phyloP scores from a whole-genome alignment of 2,888 invertebrate species.

The Eilema depressum region DNA sequence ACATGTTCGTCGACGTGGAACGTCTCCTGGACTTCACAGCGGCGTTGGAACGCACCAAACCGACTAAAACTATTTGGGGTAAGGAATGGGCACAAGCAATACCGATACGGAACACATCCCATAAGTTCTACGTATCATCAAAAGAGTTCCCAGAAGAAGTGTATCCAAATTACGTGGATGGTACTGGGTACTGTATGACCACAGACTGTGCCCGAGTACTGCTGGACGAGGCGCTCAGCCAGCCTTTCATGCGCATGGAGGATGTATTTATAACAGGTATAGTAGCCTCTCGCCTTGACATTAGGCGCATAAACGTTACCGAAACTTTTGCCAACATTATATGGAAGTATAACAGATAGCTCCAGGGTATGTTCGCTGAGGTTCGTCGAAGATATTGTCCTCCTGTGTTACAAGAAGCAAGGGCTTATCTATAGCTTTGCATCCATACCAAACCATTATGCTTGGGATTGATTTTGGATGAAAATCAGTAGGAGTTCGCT shows the following conservation, averaged over 20 bases:
- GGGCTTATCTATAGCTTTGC: too few species aligned
- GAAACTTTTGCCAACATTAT: not conserved
- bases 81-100: slow-evolving; percentile 94
- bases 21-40: slow-evolving; percentile 90
- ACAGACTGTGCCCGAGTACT: slow-evolving; percentile 91
- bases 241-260: slow-evolving; percentile 93
- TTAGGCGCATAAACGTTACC: slow-evolving; percentile 83
- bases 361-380: too few species aligned
- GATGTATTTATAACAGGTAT: slow-evolving; percentile 97
- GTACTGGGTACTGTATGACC: slow-evolving; percentile 95
- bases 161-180: slow-evolving; percentile 96
- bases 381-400: too few species aligned
- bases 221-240: slow-evolving; percentile 89
- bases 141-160: slow-evolving; percentile 90
- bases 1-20: slow-evolving; percentile 95
- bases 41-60: slow-evolving; percentile 84
- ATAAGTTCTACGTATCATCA: slow-evolving; percentile 95
- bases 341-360: not conserved
- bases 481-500: too few species aligned
- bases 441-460: too few species aligned
- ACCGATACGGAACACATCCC: slow-evolving; percentile 93
- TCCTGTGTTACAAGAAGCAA: too few species aligned
- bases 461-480: too few species aligned
- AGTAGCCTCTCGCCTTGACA: slow-evolving; percentile 90
- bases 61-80: slow-evolving; percentile 92